Conservation (phyloP, 2,113 vertebrate genomes). For the Amphiprion ocellaris region DNA sequence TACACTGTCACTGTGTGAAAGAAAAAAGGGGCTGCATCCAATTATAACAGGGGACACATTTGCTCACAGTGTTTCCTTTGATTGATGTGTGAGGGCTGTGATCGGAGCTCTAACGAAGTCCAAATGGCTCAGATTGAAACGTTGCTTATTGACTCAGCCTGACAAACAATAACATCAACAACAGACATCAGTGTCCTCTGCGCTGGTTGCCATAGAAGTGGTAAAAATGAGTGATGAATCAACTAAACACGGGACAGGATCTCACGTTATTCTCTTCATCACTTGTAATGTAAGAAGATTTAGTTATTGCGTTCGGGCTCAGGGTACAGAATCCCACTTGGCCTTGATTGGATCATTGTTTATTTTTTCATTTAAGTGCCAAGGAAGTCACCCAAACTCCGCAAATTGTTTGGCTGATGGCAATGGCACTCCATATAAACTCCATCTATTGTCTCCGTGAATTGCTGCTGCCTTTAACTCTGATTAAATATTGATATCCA, state of each 20-base stretch:
- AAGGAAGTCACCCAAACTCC: slow-evolving; percentile 56
- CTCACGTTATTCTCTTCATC: slow-evolving; percentile 57
- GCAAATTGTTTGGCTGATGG: slow-evolving; percentile 65
- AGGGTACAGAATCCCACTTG: slow-evolving; percentile 46
- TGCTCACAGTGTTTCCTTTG: slow-evolving; percentile 73
- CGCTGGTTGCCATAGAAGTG: slow-evolving; percentile 34
- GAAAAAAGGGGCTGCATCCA: slow-evolving; percentile 71
- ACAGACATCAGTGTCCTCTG: slow-evolving; percentile 56
- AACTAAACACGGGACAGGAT: slow-evolving; percentile 38
- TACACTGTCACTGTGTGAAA: slow-evolving; percentile 66
- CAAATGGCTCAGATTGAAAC: slow-evolving; percentile 78
- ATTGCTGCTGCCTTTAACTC: slow-evolving; percentile 73
- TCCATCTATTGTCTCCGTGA: slow-evolving; percentile 65
- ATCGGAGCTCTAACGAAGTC: slow-evolving; percentile 71
- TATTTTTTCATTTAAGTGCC: slow-evolving; percentile 72
- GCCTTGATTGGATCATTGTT: slow-evolving; percentile 65
- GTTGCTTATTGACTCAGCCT: slow-evolving; percentile 76
- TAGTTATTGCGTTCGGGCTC: slow-evolving; percentile 27
- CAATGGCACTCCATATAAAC: slow-evolving; percentile 52
- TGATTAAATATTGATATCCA: slow-evolving; percentile 82
- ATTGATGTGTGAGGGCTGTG: slow-evolving; percentile 74
- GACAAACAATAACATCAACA: slow-evolving; percentile 76
- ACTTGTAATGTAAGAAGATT: slow-evolving; percentile 52
- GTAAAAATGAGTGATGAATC: slow-evolving; percentile 55
- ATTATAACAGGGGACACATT: slow-evolving; percentile 78